Evolutionary conservation across 2,797 vertebrate genomes (phyloP), one percentile per base, ranked within the genome.

Genomic region (Hoplostethus atlanticus): DNA sequence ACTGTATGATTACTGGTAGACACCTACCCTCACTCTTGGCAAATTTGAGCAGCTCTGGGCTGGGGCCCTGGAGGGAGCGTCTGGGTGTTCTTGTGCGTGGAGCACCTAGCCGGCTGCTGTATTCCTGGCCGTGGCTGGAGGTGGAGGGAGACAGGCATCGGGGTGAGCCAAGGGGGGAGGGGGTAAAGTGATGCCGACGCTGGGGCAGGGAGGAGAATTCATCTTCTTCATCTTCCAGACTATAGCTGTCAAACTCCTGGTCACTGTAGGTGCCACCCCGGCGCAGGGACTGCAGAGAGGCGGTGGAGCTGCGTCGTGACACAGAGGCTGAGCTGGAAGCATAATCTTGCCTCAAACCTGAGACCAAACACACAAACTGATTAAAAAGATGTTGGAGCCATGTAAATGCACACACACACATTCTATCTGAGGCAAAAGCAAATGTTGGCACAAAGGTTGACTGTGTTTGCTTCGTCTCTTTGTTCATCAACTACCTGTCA

Each of bases 341-440:
- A 2, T 95, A 97, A 79, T 98, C 97, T 89, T 98, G 97, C 34
- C 97, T 94, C 44, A 98, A 93, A 91, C 97, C 97, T 98, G 77
- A 50, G 62, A 71, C 15, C 16, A 63, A 52, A 78, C 48, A 77
- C 13, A 64, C 0, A 4, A 16, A 50, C 8, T 0, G 47, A 34
- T 75, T 42, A 11, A 52, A 73, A 38, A 17, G 55, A 56, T 10
- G 9, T 3, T 8, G 1, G 11, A 12, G 40, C 40, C 38, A 51
- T 16, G 28, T 16, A 54, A 16, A 67, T 3, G 28, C 47, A 16
- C 3, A 60, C 31, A 28, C 34, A 15, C 1, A 56, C 11, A 17
- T 21, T 48, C 15, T 59, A 25, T 25, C 57, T 42, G 38, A 25
- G 12, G 57, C 12, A 25, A 10, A 44, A 6, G 40, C 40, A 60